Base-by-base conservation (phyloP, 2,888 invertebrate genomes). In the Lasioglossum malachurum region DNA sequence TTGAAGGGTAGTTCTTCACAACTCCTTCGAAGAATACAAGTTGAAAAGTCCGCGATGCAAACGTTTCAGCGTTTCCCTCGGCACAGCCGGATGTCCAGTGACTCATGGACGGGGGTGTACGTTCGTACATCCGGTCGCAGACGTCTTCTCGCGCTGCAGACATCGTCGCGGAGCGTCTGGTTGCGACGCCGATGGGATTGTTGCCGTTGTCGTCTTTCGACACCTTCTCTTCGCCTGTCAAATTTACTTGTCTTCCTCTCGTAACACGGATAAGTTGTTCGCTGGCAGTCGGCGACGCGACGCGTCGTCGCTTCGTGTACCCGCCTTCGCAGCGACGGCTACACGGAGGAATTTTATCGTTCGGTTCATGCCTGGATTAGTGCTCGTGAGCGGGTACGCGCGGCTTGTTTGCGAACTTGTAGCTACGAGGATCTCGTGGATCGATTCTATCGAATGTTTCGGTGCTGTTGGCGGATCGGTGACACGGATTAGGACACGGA, bases 181-280 rank as follows among this genome's bases (percentile, higher is more conserved):
- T 49, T 31, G 46, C 69, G 46, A 53, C 41, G 35, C 38, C 35
- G 60, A 75, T 57, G 38, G 53, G 16, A 74, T 60, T 72, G 81
- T 75, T 49, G 81, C 16, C n/a, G 57, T 75, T 41, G 75, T 57
- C 60, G 80, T 72, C 75, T 78, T 57, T 83, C 73, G 64, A 60
- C 77, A 41, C 74, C 78, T 60, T 44, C 78, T 46, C 73, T 49
- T 71, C 57, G 78, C 75, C 75, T 72, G 75, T 83, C 83, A 73
- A 83, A 75, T 83, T 64, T 78, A 46, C 57, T 82, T 77, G 75
- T 14, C 27, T 49, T 31, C 77, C 46, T 38, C 38, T 49, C 69
- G 7, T 69, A 35, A 71, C 69, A 27, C 19, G 53, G 49, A 53
- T 49, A 49, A 77, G 67, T 49, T 69, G 38, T 46, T 64, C 44